A percentile compares a stretch with the other conserved stretches of the same genome.
Conservation (phyloP, 2,888 invertebrate species). For the Xiphydria camelus region DNA sequence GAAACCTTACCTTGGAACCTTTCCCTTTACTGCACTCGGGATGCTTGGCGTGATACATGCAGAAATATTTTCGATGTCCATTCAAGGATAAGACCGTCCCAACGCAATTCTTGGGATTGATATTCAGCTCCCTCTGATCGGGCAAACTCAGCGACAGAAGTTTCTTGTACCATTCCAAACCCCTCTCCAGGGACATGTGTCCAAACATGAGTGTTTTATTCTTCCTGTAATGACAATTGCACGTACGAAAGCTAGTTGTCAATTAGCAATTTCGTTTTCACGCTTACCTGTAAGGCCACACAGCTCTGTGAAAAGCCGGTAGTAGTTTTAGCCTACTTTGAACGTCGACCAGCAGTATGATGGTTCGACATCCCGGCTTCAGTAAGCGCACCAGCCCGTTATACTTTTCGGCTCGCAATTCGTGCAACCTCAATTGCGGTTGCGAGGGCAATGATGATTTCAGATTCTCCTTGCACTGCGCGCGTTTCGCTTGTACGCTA, state of each 20-base stretch:
- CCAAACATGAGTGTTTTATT: slow-evolving; percentile 97
- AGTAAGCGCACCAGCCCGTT: slow-evolving; percentile 89
- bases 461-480: slow-evolving; percentile 59
- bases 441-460: slow-evolving; percentile 49
- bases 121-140: slow-evolving; percentile 78
- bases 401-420: slow-evolving; percentile 92
- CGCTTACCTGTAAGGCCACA: slow-evolving; percentile 92
- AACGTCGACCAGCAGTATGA: slow-evolving; percentile 86
- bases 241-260: too few species aligned
- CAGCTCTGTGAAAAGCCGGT: slow-evolving; percentile 88
- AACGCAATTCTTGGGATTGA: slow-evolving; percentile 95
- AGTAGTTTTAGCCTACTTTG: slow-evolving; percentile 85
- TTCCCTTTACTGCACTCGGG: slow-evolving; percentile 71
- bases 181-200: slow-evolving; percentile 89
- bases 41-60: slow-evolving; percentile 97
- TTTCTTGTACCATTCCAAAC: slow-evolving; percentile 91
- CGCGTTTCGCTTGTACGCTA: slow-evolving; percentile 60
- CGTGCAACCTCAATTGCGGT: slow-evolving; percentile 83
- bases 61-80: slow-evolving; percentile 96
- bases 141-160: slow-evolving; percentile 85
- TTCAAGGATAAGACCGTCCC: slow-evolving; percentile 95
- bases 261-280: too few species aligned
- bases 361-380: slow-evolving; percentile 93
- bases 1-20: slow-evolving; percentile 66
- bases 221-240: slow-evolving; percentile 62